Base-by-base conservation (phyloP, 2,113 vertebrate genomes). In the Pica pica region DNA sequence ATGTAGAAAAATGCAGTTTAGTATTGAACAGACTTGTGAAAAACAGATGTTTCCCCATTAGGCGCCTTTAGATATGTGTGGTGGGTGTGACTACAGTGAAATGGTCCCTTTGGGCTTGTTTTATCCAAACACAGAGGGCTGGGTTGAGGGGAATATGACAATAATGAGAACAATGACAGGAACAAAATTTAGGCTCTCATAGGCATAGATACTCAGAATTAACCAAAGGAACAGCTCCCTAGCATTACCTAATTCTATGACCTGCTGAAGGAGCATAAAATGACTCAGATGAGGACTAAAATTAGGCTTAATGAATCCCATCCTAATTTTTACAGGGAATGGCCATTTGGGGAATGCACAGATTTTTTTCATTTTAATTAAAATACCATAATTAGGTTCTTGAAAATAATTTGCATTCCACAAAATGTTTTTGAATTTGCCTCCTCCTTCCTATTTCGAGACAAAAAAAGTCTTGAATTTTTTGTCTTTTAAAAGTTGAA, bases 301-400 rank as follows among this genome's bases (percentile, higher is more conserved):
- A 93, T 89, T 80, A 89, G 64, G 13, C 64, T 81, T 91, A 46
- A 56, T 81, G 21, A 65, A 87, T 69, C 22, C 16, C 41, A 49
- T 52, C 30, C 11, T 87, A 37, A 47, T 73, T 91, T 91, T 95
- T 60, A 80, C 49, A 65, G 7, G 28, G 15, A 77, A 71, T 42
- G 76, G 77, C 9, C 1, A 7, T 61, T 76, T 83, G 23, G 24
- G 13, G 35, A 90, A 73, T 53, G 21, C 27, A 75, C 5, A 80
- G 44, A 53, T 41, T 64, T 90, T 90, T 69, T 92, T 71, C 3
- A 41, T 77, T 95, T 83, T 28, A 56, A 61, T 73, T 83, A 69
- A 90, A 92, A 75, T 44, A 30, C 4, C 17, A 31, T 17, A 71
- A 88, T 59, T 71, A 75, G 1, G 11, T 60, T 76, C 22, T 81